Base-by-base conservation (phyloP, 2,113 vertebrate species). In the Bungarus multicinctus region DNA sequence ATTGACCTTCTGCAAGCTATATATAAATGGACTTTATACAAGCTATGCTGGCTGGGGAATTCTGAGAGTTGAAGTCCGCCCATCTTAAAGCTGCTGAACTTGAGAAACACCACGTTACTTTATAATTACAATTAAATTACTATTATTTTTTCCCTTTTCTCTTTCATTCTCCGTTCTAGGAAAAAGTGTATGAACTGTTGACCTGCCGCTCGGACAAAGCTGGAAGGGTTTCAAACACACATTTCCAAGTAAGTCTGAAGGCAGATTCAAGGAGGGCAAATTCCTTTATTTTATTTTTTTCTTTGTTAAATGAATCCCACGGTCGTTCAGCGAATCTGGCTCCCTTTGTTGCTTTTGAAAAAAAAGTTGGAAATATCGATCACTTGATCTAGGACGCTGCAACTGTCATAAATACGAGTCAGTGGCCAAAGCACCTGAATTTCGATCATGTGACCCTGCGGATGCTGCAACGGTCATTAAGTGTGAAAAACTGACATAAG, bases 171-270 rank as follows among this genome's bases (percentile, higher is more conserved):
- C 87, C 27, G n/a, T 18, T 58, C 4, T 94, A 99, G 99, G 98
- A 99, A 95, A 99, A 99, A 93, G 98, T 99, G 88, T 99, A 99
- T 93, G 98, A 99, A 94, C 95, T 98, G 94, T 96, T 99, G 97
- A 99, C 98, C 25, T n/a, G 97, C 94, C 92, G 98, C 98, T 34
- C 98, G 98, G 93, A 98, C 98, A n/a, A 99, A 98, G 95, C 97
- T 99, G 3, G 99, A 99, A 95, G 98, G 95, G 39, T 99, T 98
- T 95, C 98, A 99, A 94, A 98, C 98, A 25, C 98, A 98, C 91
- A 98, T 99, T 91, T 97, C 98, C 91, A 99, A 99, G 98, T 99
- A 96, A 98, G 98, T 95, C 87, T 10, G 30, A 85, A 60, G 16
- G 47, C 30, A 2, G 3, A 1, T 27, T 3, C 0, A 57, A 12